Base-by-base conservation (phyloP, 2,113 vertebrate genomes). In the Sceloporus undulatus region DNA sequence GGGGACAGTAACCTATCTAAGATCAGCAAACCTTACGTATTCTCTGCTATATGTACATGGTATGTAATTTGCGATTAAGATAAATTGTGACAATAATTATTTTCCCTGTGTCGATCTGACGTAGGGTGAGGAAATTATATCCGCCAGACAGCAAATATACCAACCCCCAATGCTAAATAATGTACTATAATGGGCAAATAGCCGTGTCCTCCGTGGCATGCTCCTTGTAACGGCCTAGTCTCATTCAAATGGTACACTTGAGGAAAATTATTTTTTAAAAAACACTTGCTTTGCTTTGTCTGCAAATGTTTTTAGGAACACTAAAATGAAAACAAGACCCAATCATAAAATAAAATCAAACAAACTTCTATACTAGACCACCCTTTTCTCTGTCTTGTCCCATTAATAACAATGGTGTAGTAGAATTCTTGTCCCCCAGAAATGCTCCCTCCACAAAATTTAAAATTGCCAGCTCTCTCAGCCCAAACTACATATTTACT, bases 21-120 rank as follows among this genome's bases (percentile, higher is more conserved):
- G 62, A 83, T 87, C 88, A 93, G 75, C 79, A 93, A 94, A 90
- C 52, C 87, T 80, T 23, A 81, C 8, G 1, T 27, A 79, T 38
- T 9, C 21, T 5, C 1, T 23, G 52, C 27, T 83, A 18, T 3
- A 54, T 34, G 27, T 90, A 66, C 56, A 70, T 68, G 83, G 70
- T 48, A 83, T 84, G 85, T 87, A 90, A 52, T 40, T 71, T 0
- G 1, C 0, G 0, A 75, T 90, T 85, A 75, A 75, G n/a, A 86
- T 82, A 79, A 16, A 80, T 48, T 48, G 25, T 66, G 2, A 2
- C 84, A 79, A 59, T 91, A 88, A 23, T 3, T 82, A 74, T 48
- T 25, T 1, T 87, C 40, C 8, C 54, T 70, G 75, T 14, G 83
- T 14, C 83, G 56, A 94, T 91, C 74, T 68, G 65, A 70, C 86